Evolutionary conservation across 1,140 invertebrate genomes (phyloP).

Genomic region (Leptopilina boulardi): DNA sequence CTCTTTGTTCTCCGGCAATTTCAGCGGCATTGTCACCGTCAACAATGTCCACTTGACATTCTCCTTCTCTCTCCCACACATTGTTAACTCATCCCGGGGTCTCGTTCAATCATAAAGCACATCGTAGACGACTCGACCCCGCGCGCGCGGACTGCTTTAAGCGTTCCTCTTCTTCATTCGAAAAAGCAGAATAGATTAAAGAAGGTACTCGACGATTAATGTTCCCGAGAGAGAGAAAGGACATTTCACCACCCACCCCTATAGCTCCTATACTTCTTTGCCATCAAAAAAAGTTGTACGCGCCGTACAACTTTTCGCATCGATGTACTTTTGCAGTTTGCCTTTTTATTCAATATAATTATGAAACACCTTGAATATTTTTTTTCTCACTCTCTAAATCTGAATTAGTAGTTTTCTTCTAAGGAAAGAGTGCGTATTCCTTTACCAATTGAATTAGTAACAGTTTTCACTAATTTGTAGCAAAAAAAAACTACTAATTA

Average conservation of each 20-base stretch:
- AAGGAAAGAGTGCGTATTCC: no score
- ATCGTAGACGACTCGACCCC: constrained; percentile 59
- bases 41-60: constrained; percentile 77
- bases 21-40: constrained; percentile 76
- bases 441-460: no score
- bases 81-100: constrained; percentile 65
- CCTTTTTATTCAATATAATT: no score
- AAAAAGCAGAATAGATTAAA: constrained; percentile 32
- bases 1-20: constrained; percentile 77
- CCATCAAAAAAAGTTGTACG: no score
- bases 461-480: no score
- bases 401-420: no score
- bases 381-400: no score
- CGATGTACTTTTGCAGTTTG: no score
- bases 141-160: constrained; percentile 36
- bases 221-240: constrained; percentile 29
- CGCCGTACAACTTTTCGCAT: no score
- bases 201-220: constrained; percentile 28
- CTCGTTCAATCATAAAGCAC: constrained; percentile 75
- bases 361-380: no score
- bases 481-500: no score
- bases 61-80: constrained; percentile 69
- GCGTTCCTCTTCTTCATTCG: constrained; percentile 33
- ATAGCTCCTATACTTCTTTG: no score
- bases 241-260: background rate